phyloP scores from a whole-genome alignment of 2,113 vertebrate species.

The Excalfactoria chinensis region DNA sequence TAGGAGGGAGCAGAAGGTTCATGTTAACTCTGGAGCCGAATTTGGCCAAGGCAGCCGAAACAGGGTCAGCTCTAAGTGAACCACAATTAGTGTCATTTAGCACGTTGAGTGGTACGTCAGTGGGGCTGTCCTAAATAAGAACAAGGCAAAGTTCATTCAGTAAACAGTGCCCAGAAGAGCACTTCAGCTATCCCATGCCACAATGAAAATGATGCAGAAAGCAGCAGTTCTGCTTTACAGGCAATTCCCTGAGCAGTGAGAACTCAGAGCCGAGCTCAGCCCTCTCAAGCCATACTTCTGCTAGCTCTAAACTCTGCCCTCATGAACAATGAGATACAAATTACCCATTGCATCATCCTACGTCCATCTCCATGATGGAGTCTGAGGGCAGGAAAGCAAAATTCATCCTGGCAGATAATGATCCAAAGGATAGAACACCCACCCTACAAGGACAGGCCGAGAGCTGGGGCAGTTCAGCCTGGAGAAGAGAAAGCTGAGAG shows the following conservation, averaged over 20 bases:
- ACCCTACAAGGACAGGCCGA: too few species aligned
- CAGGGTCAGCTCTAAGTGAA: neutral
- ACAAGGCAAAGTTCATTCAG: neutral
- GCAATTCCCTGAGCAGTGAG: neutral
- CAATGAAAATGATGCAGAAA: rapidly evolving
- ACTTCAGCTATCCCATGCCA: neutral
- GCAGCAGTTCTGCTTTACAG: neutral
- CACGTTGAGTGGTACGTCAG: neutral
- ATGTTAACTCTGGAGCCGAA: neutral
- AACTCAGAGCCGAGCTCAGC: neutral
- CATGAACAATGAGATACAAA: neutral
- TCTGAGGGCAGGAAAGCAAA: conserved; percentile 2
- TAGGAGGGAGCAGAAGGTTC: neutral
- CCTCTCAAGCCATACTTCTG: neutral
- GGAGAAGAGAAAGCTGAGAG: too few species aligned
- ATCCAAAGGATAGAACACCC: too few species aligned
- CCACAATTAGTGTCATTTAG: neutral
- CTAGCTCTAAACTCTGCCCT: neutral
- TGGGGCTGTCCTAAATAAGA: neutral
- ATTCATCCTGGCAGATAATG: conserved; percentile 21
- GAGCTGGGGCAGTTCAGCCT: too few species aligned
- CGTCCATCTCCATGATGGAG: neutral
- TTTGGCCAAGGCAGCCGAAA: neutral
- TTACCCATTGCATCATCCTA: neutral
- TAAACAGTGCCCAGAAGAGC: neutral